A percentile compares a stretch with the other conserved stretches of the same genome.
These are phyloP conservation scores for Zaprionus lineosus DNA, from an alignment of 2,888 invertebrate genomes.

Conservation along the genomic window DNA sequence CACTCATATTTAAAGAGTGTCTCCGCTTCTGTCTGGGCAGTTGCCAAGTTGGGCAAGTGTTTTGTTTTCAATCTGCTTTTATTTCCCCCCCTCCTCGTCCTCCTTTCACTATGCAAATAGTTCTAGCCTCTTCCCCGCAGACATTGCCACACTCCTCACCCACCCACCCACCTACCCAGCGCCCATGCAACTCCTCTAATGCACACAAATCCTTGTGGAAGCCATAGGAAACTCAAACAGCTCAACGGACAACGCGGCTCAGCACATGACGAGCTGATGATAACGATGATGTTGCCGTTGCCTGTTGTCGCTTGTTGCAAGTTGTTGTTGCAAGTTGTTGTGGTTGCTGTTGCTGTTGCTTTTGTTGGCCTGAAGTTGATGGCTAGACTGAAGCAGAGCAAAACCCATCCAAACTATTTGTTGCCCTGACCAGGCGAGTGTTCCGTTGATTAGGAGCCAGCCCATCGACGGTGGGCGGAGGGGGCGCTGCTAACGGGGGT, in stretches of 20 bases:
- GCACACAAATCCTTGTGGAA: slow-evolving; percentile 70
- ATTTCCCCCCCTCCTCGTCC: no score
- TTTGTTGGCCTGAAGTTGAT: slow-evolving; percentile 30
- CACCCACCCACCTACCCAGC: background rate
- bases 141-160: no score
- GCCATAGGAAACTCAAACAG: slow-evolving; percentile 69
- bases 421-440: slow-evolving; percentile 24
- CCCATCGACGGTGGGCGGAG: slow-evolving; percentile 2
- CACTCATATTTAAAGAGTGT: no score
- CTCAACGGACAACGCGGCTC: slow-evolving; percentile 37
- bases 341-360: slow-evolving; percentile 22
- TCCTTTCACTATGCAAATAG: no score
- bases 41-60: no score
- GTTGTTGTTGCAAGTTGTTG: slow-evolving; percentile 20
- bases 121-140: no score
- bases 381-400: slow-evolving; percentile 43
- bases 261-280: slow-evolving; percentile 59
- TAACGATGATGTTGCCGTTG: slow-evolving; percentile 68
- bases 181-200: slow-evolving; percentile 20
- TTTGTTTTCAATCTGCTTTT: no score
- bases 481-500: background rate
- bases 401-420: slow-evolving; percentile 58
- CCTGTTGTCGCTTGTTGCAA: slow-evolving; percentile 16
- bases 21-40: no score
- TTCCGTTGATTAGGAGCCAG: slow-evolving; percentile 36